Conservation (phyloP, 1,140 invertebrate species). For the Atopsyche davidsoni region DNA sequence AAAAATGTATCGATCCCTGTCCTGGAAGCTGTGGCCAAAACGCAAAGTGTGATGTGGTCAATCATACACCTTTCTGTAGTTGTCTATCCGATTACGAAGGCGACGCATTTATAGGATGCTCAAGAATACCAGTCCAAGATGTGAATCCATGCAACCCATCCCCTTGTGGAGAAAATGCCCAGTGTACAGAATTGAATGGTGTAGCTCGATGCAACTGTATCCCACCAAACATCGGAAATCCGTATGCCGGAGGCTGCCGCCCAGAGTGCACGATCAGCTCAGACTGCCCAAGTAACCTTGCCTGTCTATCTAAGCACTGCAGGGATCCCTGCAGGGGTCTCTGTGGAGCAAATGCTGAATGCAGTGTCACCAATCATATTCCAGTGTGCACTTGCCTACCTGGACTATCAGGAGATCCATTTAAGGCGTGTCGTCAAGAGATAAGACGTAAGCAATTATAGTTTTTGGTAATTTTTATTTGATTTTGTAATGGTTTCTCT, state of each 20-base stretch:
- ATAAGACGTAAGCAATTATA: slow-evolving; percentile 44
- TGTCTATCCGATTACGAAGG: slow-evolving; percentile 71
- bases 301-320: slow-evolving; percentile 80
- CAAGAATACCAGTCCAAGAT: slow-evolving; percentile 45
- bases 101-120: slow-evolving; percentile 75
- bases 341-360: slow-evolving; percentile 78
- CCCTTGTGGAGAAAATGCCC: slow-evolving; percentile 75
- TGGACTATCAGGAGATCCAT: slow-evolving; percentile 75
- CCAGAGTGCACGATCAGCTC: slow-evolving; percentile 77
- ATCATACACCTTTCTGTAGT: slow-evolving; percentile 75
- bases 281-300: slow-evolving; percentile 73
- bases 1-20: slow-evolving; percentile 76
- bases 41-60: slow-evolving; percentile 72
- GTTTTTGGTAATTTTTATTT: slow-evolving; percentile 30
- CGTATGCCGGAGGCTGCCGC: slow-evolving; percentile 67
- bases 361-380: slow-evolving; percentile 74
- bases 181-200: slow-evolving; percentile 63
- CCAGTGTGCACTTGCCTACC: slow-evolving; percentile 71
- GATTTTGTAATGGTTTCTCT: slow-evolving; percentile 28
- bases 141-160: slow-evolving; percentile 70
- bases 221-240: slow-evolving; percentile 78
- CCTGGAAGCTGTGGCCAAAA: slow-evolving; percentile 67
- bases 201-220: slow-evolving; percentile 71
- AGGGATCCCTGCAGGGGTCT: slow-evolving; percentile 82
- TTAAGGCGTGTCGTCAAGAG: slow-evolving; percentile 65